Evolutionary conservation across 2,113 vertebrate species (phyloP).

Genomic region (Perognathus longimembris): DNA sequence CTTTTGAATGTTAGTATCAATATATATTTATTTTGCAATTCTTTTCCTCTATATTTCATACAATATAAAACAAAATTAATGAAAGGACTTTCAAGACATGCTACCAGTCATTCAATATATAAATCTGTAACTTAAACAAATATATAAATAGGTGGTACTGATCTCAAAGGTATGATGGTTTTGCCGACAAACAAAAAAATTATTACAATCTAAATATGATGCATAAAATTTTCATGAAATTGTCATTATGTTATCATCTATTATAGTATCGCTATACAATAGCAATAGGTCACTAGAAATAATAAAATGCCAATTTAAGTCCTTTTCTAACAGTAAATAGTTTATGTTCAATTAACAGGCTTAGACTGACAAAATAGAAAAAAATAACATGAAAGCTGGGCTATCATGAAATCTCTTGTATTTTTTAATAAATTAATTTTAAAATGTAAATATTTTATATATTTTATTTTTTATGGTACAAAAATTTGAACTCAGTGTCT

Average conservation of each 20-base stretch:
- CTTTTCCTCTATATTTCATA: not conserved
- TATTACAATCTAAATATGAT: no score
- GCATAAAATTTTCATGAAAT: no score
- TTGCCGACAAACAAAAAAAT: not conserved
- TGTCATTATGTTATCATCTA: not conserved
- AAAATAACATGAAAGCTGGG: no score
- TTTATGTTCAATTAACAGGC: not conserved
- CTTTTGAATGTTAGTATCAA: not conserved
- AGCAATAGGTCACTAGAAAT: not conserved
- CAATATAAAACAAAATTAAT: not conserved
- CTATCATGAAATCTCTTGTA: no score
- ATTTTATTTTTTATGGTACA: no score
- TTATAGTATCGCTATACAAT: not conserved
- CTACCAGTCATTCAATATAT: no score
- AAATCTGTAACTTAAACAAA: not conserved
- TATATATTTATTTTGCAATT: not conserved
- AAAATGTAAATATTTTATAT: no score
- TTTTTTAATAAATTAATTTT: no score
- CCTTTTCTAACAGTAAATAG: not conserved
- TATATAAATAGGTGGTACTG: not conserved
- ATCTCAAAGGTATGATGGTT: not conserved
- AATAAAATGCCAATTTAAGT: not conserved
- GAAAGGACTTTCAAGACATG: not conserved
- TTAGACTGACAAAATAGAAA: not conserved
- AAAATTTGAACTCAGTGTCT: no score